Evolutionary conservation across 1,140 invertebrate genomes (phyloP).

Genomic region (Lordiphosa collinella): DNA sequence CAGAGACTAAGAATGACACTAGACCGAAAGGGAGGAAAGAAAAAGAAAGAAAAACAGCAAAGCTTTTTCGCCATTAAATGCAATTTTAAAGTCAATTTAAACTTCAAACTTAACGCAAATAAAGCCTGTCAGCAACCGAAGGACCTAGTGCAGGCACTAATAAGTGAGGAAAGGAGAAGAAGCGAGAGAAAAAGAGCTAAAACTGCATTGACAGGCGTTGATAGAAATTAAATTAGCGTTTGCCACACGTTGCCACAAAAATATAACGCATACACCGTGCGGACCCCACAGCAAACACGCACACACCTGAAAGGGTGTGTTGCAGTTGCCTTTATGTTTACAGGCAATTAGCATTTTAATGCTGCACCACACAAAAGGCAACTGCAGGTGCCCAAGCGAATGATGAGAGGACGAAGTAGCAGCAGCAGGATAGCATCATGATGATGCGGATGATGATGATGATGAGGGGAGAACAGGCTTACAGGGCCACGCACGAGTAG

Average conservation of each 20-base stretch:
- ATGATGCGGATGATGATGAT: slow-evolving; percentile 15
- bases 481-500: slow-evolving; percentile 53
- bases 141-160: slow-evolving; percentile 16
- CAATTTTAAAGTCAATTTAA: slow-evolving; percentile 74
- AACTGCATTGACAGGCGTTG: slow-evolving; percentile 59
- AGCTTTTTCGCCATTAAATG: slow-evolving; percentile 60
- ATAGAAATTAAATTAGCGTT: slow-evolving; percentile 64
- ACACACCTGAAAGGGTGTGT: slow-evolving; percentile 11
- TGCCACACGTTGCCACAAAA: slow-evolving; percentile 37
- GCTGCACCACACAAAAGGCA: slow-evolving; percentile 63
- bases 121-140: slow-evolving; percentile 57
- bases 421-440: slow-evolving; percentile 5
- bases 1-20: slow-evolving; percentile 42
- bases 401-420: slow-evolving; percentile 25
- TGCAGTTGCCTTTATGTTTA: slow-evolving; percentile 68
- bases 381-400: slow-evolving; percentile 61
- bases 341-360: slow-evolving; percentile 73
- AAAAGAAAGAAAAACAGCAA: slow-evolving; percentile 14
- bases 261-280: slow-evolving; percentile 64
- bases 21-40: neutral
- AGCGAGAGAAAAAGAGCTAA: slow-evolving; percentile 12
- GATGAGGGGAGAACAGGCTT: slow-evolving; percentile 9
- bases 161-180: slow-evolving; percentile 14
- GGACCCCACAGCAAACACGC: slow-evolving; percentile 3
- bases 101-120: slow-evolving; percentile 64